Evolutionary conservation across 2,797 vertebrate species (phyloP), one percentile per base, ranked within the genome.

Genomic region (Oryzias dopingdopingensis): DNA sequence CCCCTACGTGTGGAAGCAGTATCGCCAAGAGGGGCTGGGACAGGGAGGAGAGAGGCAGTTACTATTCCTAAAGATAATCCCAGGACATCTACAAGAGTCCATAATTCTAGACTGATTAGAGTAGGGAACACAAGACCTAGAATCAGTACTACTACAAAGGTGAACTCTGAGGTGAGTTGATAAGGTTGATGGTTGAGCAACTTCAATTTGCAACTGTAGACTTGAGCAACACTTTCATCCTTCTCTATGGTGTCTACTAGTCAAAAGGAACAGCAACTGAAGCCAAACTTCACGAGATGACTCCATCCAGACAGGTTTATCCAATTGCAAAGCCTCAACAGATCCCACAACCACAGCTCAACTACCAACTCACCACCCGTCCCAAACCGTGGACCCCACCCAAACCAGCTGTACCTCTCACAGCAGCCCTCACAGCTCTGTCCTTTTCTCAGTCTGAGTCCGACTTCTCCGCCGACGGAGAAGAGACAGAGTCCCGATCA

Each of bases 401-500:
- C 0, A 82, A 76, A 43, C 16, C 63, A 0, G 78, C 65, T 18
- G 46, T 56, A 22, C 85, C 81, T 0, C 47, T 82, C 1, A 82
- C 79, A 0, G 49, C 58, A 0, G 79, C 13, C 0, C 57, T 86
- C 47, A 63, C 63, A 0, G 74, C 72, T 14, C 46, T 77, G 47
- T 81, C 75, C 14, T 81, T 45, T 18, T 74, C 82, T 1, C 59
- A 85, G 45, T 29, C 72, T 0, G 66, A 77, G 41, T 45, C 49
- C 0, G 68, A 86, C 64, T 84, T 88, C 61, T 85, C 85, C 0
- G 85, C 54, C 0, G 82, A 83, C 0, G 85, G 85, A 53, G 73
- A 83, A 1, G 10, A 0, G 6, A 43, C 5, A 0, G 67, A 52
- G 0, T 0, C 23, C 0, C 53, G 59, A 59, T 52, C 61, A 0